phyloP scores from a whole-genome alignment of 2,888 invertebrate species.

The Oscheius sp. region DNA sequence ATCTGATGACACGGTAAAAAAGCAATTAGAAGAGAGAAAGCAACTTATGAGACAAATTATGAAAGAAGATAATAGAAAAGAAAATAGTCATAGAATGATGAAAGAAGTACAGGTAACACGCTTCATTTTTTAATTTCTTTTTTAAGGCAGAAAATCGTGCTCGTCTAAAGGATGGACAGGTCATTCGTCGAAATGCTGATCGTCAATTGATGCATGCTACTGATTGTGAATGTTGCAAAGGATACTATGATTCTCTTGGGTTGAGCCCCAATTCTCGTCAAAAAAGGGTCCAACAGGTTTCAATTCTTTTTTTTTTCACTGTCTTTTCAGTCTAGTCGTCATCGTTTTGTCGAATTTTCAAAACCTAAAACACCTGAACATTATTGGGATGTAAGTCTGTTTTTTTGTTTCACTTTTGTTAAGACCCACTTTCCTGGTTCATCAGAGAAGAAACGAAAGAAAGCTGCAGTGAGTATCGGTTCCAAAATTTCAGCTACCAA shows the following conservation, averaged over 20 bases:
- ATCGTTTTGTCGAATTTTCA: constrained; percentile 50
- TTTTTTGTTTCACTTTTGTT: not conserved
- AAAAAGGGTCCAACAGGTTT: constrained; percentile 54
- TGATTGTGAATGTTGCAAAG: constrained; percentile 54
- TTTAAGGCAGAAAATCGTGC: constrained; percentile 5
- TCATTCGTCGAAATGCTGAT: not conserved
- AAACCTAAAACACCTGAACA: constrained; percentile 55
- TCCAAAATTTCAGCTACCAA: constrained; percentile 3
- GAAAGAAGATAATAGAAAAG: constrained; percentile 5
- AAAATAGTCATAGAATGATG: not conserved
- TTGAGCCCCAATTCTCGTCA: constrained; percentile 44
- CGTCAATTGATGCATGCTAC: constrained; percentile 44
- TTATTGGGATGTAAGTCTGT: constrained; percentile 54
- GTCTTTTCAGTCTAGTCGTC: constrained; percentile 44
- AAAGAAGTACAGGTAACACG: not conserved
- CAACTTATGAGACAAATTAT: constrained; percentile 3
- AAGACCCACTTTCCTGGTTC: not conserved
- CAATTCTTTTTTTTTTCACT: not conserved
- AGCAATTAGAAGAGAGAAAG: constrained; percentile 1
- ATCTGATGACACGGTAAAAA: not conserved
- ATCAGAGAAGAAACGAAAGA: constrained; percentile 1
- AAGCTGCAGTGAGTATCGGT: not conserved
- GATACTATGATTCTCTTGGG: constrained; percentile 56
- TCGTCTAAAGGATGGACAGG: constrained; percentile 10
- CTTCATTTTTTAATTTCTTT: not conserved